phyloP scores from a whole-genome alignment of 2,888 invertebrate genomes.

The Rutpela maculata region DNA sequence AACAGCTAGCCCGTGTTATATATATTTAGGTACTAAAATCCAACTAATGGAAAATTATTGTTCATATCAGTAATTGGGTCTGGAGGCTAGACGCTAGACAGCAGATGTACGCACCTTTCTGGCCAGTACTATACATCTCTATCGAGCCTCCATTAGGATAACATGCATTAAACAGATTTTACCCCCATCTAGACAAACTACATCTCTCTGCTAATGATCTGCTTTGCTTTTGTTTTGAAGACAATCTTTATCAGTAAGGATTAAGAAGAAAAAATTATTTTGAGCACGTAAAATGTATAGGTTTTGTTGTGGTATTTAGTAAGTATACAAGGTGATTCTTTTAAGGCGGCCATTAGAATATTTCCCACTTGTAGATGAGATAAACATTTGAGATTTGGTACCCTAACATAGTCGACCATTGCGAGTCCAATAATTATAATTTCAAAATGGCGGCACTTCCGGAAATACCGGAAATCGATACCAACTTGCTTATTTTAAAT shows the following conservation, averaged over 20 bases:
- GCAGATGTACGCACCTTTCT: constrained; percentile 19
- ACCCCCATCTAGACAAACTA: background rate
- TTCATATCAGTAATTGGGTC: constrained; percentile 33
- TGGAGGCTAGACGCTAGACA: constrained; percentile 19
- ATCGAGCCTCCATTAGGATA: constrained; percentile 27
- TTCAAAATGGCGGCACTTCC: no score
- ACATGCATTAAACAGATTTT: constrained; percentile 15
- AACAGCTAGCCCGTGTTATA: background rate
- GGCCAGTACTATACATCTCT: constrained; percentile 19
- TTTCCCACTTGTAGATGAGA: no score
- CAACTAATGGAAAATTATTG: constrained; percentile 35
- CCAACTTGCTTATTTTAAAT: no score
- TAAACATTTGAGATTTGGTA: no score
- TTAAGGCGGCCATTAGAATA: no score
- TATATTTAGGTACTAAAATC: constrained; percentile 8
- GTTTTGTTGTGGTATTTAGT: no score
- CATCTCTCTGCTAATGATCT: background rate
- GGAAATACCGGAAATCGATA: no score
- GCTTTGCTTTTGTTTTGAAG: background rate
- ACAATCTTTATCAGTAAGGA: background rate
- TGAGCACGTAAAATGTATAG: no score
- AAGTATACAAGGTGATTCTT: no score
- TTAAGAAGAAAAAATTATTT: background rate
- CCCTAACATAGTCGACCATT: no score
- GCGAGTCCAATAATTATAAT: no score